phyloP scores from a whole-genome alignment of 2,113 vertebrate genomes.

The Thamnaconus septentrionalis region DNA sequence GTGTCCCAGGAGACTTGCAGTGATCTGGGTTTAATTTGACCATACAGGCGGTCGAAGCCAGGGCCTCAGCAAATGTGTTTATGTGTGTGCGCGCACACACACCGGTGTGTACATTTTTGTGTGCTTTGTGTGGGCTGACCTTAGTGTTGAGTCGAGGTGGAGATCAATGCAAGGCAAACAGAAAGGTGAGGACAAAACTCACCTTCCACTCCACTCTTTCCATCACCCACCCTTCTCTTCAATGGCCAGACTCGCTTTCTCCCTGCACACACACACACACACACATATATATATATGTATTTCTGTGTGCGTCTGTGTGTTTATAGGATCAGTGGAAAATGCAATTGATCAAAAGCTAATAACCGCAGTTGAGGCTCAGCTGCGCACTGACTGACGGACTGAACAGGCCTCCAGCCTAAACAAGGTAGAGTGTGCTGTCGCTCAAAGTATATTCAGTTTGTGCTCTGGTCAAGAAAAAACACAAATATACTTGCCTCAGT shows the following conservation, averaged over 20 bases:
- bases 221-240: not conserved
- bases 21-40: conserved; percentile 76
- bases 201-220: conserved; percentile 28
- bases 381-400: conserved; percentile 3
- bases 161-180: conserved; percentile 72
- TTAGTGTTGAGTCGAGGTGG: conserved; percentile 52
- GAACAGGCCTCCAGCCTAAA: conserved; percentile 23
- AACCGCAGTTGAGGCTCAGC: conserved; percentile 8
- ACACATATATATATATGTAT: conserved; percentile 6
- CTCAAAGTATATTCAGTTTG: too few relatives aligned
- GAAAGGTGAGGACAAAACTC: conserved; percentile 51
- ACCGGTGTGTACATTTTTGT: conserved; percentile 33
- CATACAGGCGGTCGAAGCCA: conserved; percentile 64
- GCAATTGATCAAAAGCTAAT: conserved; percentile 42
- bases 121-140: conserved; percentile 41
- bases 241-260: not conserved
- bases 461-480: too few relatives aligned
- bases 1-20: conserved; percentile 44
- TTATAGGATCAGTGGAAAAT: conserved; percentile 30
- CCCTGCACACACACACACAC: not conserved
- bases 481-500: too few relatives aligned
- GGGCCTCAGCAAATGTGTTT: conserved; percentile 52
- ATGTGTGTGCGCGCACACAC: conserved; percentile 20
- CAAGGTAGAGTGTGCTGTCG: conserved; percentile 3
- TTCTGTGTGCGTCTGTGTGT: conserved; percentile 13